These are phyloP conservation scores for Nemotelus pantherinus DNA, from an alignment of 2,888 invertebrate genomes.

Conservation along the genomic window DNA sequence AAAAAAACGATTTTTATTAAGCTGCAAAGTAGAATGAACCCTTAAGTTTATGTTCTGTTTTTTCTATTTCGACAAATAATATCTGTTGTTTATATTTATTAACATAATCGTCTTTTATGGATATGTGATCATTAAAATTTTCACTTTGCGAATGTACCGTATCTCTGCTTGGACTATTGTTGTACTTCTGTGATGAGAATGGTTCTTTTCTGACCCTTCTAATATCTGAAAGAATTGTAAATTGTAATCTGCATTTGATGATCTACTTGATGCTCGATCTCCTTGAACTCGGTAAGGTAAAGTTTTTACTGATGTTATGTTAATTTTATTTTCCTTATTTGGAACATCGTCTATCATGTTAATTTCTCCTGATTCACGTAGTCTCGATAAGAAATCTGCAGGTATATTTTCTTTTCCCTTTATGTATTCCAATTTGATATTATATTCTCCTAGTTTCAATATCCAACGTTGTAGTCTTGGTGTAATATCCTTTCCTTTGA, in stretches of 20 bases:
- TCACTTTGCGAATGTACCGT: neutral
- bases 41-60: constrained; percentile 10
- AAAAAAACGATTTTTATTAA: too few relatives aligned
- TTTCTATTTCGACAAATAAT: neutral
- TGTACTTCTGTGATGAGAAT: too few relatives aligned
- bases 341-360: neutral
- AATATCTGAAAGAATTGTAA: too few relatives aligned
- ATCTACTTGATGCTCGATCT: neutral
- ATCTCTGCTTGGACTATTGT: too few relatives aligned
- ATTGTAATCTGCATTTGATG: too few relatives aligned
- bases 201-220: too few relatives aligned
- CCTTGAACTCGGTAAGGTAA: too few relatives aligned
- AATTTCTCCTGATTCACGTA: neutral
- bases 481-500: neutral
- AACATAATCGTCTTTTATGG: constrained; percentile 6
- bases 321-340: too few relatives aligned
- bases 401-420: neutral
- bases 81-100: constrained; percentile 16
- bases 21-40: too few relatives aligned
- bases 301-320: too few relatives aligned
- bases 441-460: neutral
- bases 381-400: constrained; percentile 12
- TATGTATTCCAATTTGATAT: neutral
- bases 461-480: constrained; percentile 5
- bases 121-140: neutral